Conservation (phyloP, 2,113 vertebrate genomes). For the Scomber colias region DNA sequence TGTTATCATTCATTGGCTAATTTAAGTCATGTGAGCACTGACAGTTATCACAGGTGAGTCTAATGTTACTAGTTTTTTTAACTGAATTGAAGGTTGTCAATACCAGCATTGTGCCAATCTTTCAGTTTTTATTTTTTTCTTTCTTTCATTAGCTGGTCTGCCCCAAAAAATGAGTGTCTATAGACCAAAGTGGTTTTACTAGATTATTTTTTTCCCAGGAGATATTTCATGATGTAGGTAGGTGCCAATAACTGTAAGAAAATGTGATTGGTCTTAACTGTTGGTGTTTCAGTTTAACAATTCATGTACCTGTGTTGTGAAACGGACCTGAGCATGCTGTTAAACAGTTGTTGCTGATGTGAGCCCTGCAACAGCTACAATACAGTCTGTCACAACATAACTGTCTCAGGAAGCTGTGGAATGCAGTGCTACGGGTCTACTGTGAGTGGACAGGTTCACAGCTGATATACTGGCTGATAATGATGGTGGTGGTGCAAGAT, state of each 20-base stretch:
- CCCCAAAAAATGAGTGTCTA: too few relatives aligned
- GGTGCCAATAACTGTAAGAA: neutral
- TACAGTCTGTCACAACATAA: neutral
- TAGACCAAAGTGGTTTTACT: too few relatives aligned
- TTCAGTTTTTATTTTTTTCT: too few relatives aligned
- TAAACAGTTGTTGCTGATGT: neutral
- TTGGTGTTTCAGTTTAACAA: constrained; percentile 2
- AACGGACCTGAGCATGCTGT: neutral
- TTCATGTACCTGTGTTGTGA: constrained; percentile 12
- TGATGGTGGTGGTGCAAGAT: neutral
- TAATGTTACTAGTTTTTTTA: too few relatives aligned
- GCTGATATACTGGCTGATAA: neutral
- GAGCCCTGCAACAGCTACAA: neutral
- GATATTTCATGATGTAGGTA: too few relatives aligned
- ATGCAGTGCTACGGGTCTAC: neutral
- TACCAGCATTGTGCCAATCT: too few relatives aligned
- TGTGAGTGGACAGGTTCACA: neutral
- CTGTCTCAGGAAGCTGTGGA: constrained; percentile 3
- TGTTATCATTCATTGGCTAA: too few relatives aligned
- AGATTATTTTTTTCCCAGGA: too few relatives aligned
- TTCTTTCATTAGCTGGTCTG: too few relatives aligned
- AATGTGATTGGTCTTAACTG: constrained; percentile 37
- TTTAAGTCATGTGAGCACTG: too few relatives aligned
- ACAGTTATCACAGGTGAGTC: too few relatives aligned
- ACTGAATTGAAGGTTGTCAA: too few relatives aligned